Conservation (phyloP, 2,113 vertebrate genomes). For the Pygoscelis adeliae region DNA sequence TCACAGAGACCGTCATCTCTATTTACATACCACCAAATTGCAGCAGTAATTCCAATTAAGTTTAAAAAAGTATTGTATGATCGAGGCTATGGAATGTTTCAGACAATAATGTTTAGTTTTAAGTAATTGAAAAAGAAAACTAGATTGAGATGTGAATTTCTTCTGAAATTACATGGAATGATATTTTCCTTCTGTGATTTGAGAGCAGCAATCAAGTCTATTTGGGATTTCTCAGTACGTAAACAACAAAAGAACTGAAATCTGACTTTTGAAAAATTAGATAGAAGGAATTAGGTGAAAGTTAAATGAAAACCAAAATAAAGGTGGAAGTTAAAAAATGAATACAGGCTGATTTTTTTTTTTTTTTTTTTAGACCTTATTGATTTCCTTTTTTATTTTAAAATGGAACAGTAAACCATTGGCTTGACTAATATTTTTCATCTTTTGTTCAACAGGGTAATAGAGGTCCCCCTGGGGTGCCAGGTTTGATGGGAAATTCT, state of each 20-base stretch:
- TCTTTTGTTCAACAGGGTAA: constrained; percentile 79
- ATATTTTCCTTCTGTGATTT: background rate
- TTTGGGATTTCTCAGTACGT: background rate
- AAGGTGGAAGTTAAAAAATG: background rate
- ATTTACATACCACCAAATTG: background rate
- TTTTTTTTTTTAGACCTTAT: background rate
- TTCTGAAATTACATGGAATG: background rate
- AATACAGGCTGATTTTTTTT: background rate
- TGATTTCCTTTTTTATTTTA: background rate
- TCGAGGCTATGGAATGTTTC: background rate
- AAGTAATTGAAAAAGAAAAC: background rate
- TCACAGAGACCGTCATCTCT: background rate
- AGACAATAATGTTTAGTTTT: background rate
- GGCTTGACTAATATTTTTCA: background rate
- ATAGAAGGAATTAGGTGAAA: background rate
- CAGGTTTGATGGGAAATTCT: constrained; percentile 89
- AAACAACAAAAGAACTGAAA: background rate
- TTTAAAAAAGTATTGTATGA: background rate
- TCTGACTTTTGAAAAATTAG: background rate
- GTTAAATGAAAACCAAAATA: background rate
- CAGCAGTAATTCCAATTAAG: background rate
- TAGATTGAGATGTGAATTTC: background rate
- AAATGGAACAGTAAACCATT: background rate
- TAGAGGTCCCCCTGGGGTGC: constrained; percentile 80
- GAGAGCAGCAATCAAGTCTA: background rate